These are phyloP conservation scores for Dorcus parallelipipedus DNA, from an alignment of 2,888 invertebrate genomes.

Conservation along the genomic window DNA sequence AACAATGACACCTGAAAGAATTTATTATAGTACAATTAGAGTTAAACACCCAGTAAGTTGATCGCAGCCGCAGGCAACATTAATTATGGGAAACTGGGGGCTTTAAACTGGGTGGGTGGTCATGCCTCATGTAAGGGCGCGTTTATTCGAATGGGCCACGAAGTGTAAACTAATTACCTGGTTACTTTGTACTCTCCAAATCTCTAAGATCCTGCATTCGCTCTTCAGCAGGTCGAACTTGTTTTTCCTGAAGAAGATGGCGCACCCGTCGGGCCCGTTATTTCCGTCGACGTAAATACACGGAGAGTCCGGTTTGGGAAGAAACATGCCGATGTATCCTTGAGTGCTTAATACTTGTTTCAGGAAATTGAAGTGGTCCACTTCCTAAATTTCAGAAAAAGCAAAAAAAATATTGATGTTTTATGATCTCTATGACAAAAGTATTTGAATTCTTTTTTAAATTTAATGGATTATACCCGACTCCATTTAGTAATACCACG, in stretches of 20 bases:
- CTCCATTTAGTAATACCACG: no score
- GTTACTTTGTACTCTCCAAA: conserved; percentile 72
- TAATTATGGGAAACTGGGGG: no score
- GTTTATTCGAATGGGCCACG: no score
- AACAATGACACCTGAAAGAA: conserved; percentile 57
- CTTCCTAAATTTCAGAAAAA: conserved; percentile 54
- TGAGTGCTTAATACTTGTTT: conserved; percentile 59
- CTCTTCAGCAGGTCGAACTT: conserved; percentile 59
- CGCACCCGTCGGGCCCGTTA: conserved; percentile 77
- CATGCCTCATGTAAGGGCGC: no score
- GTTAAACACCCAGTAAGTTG: no score
- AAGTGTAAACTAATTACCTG: conserved; percentile 50
- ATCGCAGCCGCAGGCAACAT: no score
- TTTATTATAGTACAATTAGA: no score
- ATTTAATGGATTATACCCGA: no score
- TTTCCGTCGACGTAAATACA: conserved; percentile 69
- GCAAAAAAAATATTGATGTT: no score
- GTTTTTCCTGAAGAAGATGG: conserved; percentile 65
- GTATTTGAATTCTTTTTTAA: no score
- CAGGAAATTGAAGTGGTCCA: conserved; percentile 71
- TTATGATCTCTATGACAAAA: no score
- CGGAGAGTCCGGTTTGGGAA: conserved; percentile 75
- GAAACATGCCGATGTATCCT: conserved; percentile 67
- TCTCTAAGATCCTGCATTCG: conserved; percentile 61
- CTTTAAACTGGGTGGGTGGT: no score